These are phyloP conservation scores for Notarius quadriscutis DNA, from an alignment of 2,113 vertebrate species.

Conservation along the genomic window DNA sequence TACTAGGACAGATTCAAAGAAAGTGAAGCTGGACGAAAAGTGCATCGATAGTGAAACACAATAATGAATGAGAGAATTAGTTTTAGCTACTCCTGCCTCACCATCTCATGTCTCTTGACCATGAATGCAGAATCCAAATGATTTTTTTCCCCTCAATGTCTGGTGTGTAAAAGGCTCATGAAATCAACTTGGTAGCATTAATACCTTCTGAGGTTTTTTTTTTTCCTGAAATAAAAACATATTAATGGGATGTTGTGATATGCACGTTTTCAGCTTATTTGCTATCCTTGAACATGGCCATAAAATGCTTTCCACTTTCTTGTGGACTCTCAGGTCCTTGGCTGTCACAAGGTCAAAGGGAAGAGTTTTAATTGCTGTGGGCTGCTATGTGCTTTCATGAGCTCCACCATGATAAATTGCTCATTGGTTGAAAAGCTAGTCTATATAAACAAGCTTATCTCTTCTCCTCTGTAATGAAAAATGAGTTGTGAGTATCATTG, in stretches of 20 bases:
- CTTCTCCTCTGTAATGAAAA: constrained; percentile 85
- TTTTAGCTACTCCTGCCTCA: not conserved
- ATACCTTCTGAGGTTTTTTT: not conserved
- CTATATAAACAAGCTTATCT: constrained; percentile 90
- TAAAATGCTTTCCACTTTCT: constrained; percentile 40
- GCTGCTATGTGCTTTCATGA: constrained; percentile 72
- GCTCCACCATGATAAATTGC: constrained; percentile 78
- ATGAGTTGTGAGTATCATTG: constrained; percentile 87
- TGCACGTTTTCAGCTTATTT: not conserved
- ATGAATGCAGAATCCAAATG: not conserved
- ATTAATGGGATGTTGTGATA: not conserved
- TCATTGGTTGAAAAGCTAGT: constrained; percentile 74
- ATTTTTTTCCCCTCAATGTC: not conserved
- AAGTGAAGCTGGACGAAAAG: constrained; percentile 4
- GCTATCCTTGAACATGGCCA: constrained; percentile 6
- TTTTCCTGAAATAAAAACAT: not conserved
- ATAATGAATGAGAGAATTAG: constrained; percentile 14
- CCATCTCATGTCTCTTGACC: not conserved
- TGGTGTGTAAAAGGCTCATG: too few species aligned
- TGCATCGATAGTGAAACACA: not conserved
- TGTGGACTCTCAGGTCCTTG: constrained; percentile 65
- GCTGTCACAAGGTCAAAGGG: constrained; percentile 83
- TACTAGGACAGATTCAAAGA: constrained; percentile 10
- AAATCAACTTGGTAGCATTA: not conserved
- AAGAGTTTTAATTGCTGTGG: constrained; percentile 90